Evolutionary conservation across 2,888 invertebrate species (phyloP), one percentile per base, ranked within the genome.

Genomic region (Seira musarum): DNA sequence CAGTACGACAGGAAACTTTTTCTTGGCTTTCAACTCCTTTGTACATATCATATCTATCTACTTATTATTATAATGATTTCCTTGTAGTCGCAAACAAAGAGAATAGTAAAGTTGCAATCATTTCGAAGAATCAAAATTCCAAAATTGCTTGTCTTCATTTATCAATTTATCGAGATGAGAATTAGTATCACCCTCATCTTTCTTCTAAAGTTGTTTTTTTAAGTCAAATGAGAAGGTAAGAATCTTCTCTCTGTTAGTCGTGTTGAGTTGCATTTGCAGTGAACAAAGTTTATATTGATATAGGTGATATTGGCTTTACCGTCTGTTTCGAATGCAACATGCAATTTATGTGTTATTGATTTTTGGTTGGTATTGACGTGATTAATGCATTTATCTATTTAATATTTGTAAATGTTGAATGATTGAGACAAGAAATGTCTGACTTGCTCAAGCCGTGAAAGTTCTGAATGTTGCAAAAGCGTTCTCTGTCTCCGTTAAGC

Each of bases 311-410:
- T 53, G 53, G 53, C 53, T 53, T 53, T 53, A 13, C 15, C 3
- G 53, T 53, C 53, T 53, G 53, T 53, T 53, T 30, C 30, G 30
- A 30, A 30, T 53, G 53, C 53, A 3, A 53, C 53, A 8, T 8
- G 3, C 3, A 8, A 2, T 53, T 53, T 53, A 53, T 53, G 53
- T n/a, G 15, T 53, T 30, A 30, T 15, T n/a, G 17, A 53, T 53
- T 53, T 53, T 53, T 53, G 53, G 53, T 53, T 53, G 53, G 53
- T 53, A 53, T 53, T 53, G 53, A 53, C 53, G 53, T 53, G 53
- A 53, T 53, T 53, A 53, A 53, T 53, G 53, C 53, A 53, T 53
- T 53, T 53, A 53, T 13, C 8, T 30, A 30, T 5, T 30, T 30
- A 30, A 5, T 30, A 5, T 30, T 2, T 30, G 30, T 30, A 30